Evolutionary conservation across 2,888 invertebrate genomes (phyloP), one percentile per base, ranked within the genome.

Genomic region (Sericinus montela): DNA sequence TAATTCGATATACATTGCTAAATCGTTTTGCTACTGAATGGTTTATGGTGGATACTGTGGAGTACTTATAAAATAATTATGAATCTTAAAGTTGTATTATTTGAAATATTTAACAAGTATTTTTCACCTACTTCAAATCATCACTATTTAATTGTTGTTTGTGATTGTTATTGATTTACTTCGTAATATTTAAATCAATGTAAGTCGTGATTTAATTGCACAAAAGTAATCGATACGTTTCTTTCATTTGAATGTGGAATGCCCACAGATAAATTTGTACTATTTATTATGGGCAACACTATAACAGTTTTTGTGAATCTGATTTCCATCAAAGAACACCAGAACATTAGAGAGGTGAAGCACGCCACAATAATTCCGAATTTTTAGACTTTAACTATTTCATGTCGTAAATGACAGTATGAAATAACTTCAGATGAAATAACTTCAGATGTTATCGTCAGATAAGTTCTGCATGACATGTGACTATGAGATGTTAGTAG

Each of bases 391-490:
- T 38, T 7, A 16, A 25, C 11, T 38, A 8, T 19, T 14, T 13
- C 13, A 16, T 30, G 32, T n/a, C 23, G 4, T 14, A 10, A 3
- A n/a, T 10, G n/a, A n/a, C n/a, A n/a, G n/a, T n/a, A n/a, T n/a
- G n/a, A n/a, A n/a, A n/a, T n/a, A n/a, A n/a, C n/a, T n/a, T n/a
- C n/a, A n/a, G n/a, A n/a, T n/a, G n/a, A n/a, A n/a, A n/a, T n/a
- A n/a, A n/a, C n/a, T n/a, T n/a, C n/a, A n/a, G n/a, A n/a, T 25
- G 11, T 32, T 16, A 16, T 50, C 14, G 45, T 47, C 40, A 40
- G 46, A 42, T 42, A 32, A 7, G 11, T 30, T 30, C 11, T n/a
- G 30, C 2, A 4, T n/a, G 9, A 19, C 5, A 29, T 47, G 35
- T 29, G 13, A 7, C 2, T n/a, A 39, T 47, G 41, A 19, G 32